These are phyloP conservation scores for Turdus rufiventris DNA, from an alignment of 2,113 vertebrate genomes.

Conservation along the genomic window DNA sequence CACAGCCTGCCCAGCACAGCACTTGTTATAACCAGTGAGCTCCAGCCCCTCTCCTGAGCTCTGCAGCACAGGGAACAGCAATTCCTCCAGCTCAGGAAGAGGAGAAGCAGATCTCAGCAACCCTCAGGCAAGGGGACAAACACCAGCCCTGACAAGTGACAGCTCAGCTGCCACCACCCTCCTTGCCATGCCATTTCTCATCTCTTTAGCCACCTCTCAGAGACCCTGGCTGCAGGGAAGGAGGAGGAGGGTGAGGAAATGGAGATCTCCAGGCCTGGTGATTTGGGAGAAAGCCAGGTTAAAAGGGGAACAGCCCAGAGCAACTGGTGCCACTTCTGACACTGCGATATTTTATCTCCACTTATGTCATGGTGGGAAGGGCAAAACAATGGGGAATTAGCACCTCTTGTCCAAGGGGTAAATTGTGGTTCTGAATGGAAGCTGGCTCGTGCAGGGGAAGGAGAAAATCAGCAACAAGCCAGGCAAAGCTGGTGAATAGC, in stretches of 20 bases:
- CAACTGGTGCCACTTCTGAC: background rate
- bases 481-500: background rate
- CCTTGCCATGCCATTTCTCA: background rate
- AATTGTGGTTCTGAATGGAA: background rate
- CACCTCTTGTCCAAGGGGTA: background rate
- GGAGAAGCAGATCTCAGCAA: background rate
- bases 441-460: background rate
- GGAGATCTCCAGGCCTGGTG: background rate
- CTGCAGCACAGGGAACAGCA: background rate
- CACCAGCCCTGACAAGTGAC: background rate
- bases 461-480: background rate
- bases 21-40: background rate
- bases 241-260: background rate
- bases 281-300: background rate
- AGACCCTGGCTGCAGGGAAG: background rate
- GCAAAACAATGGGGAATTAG: background rate
- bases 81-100: background rate
- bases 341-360: background rate
- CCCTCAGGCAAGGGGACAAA: background rate
- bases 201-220: background rate
- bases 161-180: background rate
- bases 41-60: background rate
- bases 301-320: background rate
- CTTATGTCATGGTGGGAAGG: background rate
- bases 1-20: background rate